Evolutionary conservation across 2,113 vertebrate species (phyloP).

Genomic region (Sminthopsis crassicaudata): DNA sequence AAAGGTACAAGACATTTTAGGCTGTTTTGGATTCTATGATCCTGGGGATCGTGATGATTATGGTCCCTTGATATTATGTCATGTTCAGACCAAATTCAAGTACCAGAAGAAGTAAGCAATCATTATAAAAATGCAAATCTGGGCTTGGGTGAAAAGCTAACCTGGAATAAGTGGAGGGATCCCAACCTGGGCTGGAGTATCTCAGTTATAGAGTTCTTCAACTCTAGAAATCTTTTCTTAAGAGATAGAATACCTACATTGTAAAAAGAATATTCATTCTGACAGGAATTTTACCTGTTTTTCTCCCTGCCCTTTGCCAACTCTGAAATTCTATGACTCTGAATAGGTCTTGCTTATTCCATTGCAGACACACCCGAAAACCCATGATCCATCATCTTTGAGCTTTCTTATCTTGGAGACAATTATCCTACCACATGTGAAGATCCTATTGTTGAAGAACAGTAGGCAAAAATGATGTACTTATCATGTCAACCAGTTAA

Average conservation of each 20-base stretch:
- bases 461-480: neutral
- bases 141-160: neutral
- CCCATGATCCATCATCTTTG: slow-evolving; percentile 19
- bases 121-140: neutral
- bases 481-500: slow-evolving; percentile 4
- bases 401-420: neutral
- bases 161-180: neutral
- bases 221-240: neutral
- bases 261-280: neutral
- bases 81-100: neutral
- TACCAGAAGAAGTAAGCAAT: neutral
- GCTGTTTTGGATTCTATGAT: neutral
- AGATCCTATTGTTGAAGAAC: neutral
- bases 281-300: neutral
- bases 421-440: neutral
- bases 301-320: neutral
- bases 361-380: neutral
- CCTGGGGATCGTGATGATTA: neutral
- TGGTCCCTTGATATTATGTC: neutral
- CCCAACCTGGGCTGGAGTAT: neutral
- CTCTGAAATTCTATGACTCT: neutral
- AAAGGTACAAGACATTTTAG: neutral
- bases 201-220: neutral
- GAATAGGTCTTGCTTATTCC: neutral
- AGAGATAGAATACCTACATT: neutral